These are phyloP conservation scores for Chymomyza amoena DNA, from an alignment of 2,888 invertebrate genomes.

Conservation along the genomic window DNA sequence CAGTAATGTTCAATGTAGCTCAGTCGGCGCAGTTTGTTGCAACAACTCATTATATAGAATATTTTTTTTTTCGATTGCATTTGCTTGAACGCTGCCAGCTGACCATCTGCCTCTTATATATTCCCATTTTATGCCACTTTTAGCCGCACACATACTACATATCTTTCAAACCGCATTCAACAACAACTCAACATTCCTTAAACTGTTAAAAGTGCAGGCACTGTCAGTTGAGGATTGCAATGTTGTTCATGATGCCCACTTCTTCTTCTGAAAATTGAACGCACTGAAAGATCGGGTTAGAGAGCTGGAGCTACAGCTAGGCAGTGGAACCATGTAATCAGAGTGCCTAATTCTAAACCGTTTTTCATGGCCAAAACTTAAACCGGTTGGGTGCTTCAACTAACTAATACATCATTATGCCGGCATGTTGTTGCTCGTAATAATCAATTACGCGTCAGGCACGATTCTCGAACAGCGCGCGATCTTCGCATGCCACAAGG, in stretches of 20 bases:
- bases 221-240: neutral
- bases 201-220: slow-evolving; percentile 17
- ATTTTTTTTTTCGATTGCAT: neutral
- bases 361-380: slow-evolving; percentile 72
- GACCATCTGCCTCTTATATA: neutral
- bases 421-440: slow-evolving; percentile 64
- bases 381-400: slow-evolving; percentile 64
- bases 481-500: slow-evolving; percentile 66
- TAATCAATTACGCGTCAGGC: slow-evolving; percentile 73
- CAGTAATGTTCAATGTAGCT: neutral
- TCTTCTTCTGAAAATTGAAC: slow-evolving; percentile 67
- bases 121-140: slow-evolving; percentile 4
- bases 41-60: neutral
- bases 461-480: slow-evolving; percentile 64
- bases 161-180: slow-evolving; percentile 4
- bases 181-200: slow-evolving; percentile 20
- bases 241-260: slow-evolving; percentile 38
- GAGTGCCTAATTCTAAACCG: slow-evolving; percentile 69
- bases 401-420: slow-evolving; percentile 72
- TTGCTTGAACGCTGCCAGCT: neutral
- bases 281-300: slow-evolving; percentile 42
- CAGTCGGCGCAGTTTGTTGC: neutral
- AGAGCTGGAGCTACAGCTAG: neutral
- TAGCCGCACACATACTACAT: neutral
- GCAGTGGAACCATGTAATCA: slow-evolving; percentile 52